A percentile compares a stretch with the other conserved stretches of the same genome.
Conservation (phyloP, 2,113 vertebrate genomes). For the Struthio camelus region DNA sequence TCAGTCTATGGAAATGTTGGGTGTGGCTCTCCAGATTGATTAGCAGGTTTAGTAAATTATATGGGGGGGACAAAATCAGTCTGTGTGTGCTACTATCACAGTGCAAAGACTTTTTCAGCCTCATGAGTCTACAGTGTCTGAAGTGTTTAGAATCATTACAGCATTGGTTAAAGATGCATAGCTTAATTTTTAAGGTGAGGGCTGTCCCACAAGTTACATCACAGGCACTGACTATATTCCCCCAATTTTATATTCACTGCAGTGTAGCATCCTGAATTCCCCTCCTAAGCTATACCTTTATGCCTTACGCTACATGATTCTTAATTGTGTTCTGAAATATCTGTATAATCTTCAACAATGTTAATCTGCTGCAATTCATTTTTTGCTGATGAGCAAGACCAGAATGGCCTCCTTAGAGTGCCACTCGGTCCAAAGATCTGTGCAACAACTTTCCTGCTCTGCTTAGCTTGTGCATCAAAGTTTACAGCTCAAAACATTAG, state of each 20-base stretch:
- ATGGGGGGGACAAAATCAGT: neutral
- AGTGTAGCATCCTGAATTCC: neutral
- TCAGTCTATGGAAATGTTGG: neutral
- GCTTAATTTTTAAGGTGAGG: neutral
- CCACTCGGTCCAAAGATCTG: slow-evolving; percentile 30
- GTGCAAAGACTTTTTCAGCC: slow-evolving; percentile 5
- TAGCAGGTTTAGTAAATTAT: slow-evolving; percentile 8
- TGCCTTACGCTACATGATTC: neutral
- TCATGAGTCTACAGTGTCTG: neutral
- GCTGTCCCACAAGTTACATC: neutral
- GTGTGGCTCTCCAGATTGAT: slow-evolving; percentile 29
- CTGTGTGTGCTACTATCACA: neutral
- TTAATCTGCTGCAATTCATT: neutral
- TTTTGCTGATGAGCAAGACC: slow-evolving; percentile 32
- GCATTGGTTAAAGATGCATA: neutral
- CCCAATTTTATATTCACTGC: neutral
- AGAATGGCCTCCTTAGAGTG: neutral
- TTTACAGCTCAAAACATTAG: neutral
- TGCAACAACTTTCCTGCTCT: neutral
- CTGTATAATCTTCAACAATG: neutral
- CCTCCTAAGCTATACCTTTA: neutral
- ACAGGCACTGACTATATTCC: neutral
- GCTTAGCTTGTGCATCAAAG: neutral
- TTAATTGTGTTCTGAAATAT: neutral
- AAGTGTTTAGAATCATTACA: neutral